phyloP scores from a whole-genome alignment of 1,140 invertebrate species.

The Drosophila takahashii region DNA sequence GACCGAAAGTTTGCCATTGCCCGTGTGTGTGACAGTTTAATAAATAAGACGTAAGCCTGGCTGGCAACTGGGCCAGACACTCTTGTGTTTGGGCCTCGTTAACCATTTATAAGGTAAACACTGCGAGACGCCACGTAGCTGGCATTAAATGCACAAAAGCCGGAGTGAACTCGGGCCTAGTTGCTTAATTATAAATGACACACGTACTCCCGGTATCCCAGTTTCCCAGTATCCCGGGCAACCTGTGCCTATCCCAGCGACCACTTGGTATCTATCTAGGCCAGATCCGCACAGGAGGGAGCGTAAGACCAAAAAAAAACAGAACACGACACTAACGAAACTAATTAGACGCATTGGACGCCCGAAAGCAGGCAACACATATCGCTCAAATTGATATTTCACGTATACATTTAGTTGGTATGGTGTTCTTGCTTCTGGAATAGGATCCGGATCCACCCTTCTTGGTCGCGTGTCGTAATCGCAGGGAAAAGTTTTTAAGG shows the following conservation, averaged over 20 bases:
- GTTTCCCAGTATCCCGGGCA: constrained; percentile 27
- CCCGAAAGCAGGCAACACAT: constrained; percentile 62
- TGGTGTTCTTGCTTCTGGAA: neutral
- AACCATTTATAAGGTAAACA: constrained; percentile 81
- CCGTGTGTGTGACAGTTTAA: constrained; percentile 50
- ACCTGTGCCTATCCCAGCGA: constrained; percentile 17
- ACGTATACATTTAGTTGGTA: constrained; percentile 16
- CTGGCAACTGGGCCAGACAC: constrained; percentile 53
- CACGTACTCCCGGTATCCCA: constrained; percentile 47
- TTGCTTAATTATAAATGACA: constrained; percentile 84
- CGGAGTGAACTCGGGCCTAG: constrained; percentile 67
- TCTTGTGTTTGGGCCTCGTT: constrained; percentile 60
- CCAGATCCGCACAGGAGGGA: constrained; percentile 40
- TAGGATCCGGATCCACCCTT: neutral
- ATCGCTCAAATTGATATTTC: constrained; percentile 83
- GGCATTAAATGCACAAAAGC: constrained; percentile 77
- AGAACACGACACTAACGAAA: constrained; percentile 75
- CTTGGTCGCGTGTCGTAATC: constrained; percentile 46
- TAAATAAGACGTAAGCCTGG: constrained; percentile 75
- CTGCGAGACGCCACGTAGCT: constrained; percentile 54
- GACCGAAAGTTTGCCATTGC: constrained; percentile 30
- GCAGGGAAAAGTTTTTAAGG: constrained; percentile 77
- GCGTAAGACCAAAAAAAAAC: constrained; percentile 33
- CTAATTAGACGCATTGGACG: constrained; percentile 75
- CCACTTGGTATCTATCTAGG: constrained; percentile 65